Base-by-base conservation (phyloP, 2,888 invertebrate genomes). In the Rhogogaster chlorosoma region DNA sequence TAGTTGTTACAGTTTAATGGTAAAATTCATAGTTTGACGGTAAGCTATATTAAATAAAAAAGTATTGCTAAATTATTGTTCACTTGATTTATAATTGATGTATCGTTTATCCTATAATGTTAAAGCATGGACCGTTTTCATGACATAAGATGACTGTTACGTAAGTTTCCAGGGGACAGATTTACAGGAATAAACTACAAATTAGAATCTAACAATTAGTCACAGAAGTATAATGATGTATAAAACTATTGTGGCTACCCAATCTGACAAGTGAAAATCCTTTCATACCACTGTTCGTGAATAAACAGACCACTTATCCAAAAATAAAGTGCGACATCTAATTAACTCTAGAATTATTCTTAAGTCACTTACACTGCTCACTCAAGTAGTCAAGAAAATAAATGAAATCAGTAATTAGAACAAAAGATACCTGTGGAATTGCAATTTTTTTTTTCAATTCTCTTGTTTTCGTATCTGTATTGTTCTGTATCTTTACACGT, bases 1-100 rank as follows among this genome's bases (percentile, higher is more conserved):
- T 26, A 49, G 4, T 77, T 77, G 49, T 29, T 18, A 77, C 42
- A 22, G n/a, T 77, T 57, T 61, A 5, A 5, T 53, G 10, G 77
- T 42, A 22, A 73, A 42, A 49, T 77, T 77, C 38, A 29, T 53
- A 49, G 32, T 18, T 53, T 29, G 29, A 75, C 77, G 77, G 77
- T 77, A 77, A 77, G 77, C 53, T 53, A 29, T 49, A 80, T 38
- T 57, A 61, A 22, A 36, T 38, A 42, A 22, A 38, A 73, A 38
- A 38, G 73, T 12, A 73, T 73, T 12, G 15, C 29, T 29, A 18
- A 67, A 67, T 67, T 67, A 10, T 7, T 9, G 71, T 42, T 73
- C 42, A 42, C 22, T 26, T 2, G 42, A 42, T 42, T 38, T 9
- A 73, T 38, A 12, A 2, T 18, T 32, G 7, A 32, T 32, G 18